These are phyloP conservation scores for Gasterosteus nipponicus DNA, from an alignment of 2,113 vertebrate species.

Conservation along the genomic window DNA sequence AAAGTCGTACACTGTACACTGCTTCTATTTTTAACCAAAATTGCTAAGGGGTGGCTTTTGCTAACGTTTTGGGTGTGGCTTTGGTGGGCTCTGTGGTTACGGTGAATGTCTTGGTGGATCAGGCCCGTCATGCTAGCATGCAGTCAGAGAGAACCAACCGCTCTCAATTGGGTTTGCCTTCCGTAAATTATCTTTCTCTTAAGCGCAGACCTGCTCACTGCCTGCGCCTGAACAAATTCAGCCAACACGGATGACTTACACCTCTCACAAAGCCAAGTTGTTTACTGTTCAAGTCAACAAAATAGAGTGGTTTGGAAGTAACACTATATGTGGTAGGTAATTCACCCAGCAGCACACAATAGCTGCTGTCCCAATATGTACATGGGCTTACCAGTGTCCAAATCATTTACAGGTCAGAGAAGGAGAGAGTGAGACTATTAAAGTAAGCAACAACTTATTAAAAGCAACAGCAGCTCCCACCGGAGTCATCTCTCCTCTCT, in stretches of 20 bases:
- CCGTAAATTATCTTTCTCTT: slow-evolving; percentile 3
- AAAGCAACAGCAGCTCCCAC: slow-evolving; percentile 62
- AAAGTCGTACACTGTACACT: neutral
- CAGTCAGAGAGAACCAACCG: neutral
- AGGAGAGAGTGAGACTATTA: slow-evolving; percentile 58
- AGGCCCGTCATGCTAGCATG: neutral
- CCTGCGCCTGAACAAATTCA: slow-evolving; percentile 1
- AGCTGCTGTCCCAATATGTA: slow-evolving; percentile 40
- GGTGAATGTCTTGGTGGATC: neutral
- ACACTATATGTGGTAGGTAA: slow-evolving; percentile 38
- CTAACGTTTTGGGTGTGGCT: neutral
- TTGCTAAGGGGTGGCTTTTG: neutral
- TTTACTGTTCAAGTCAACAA: slow-evolving; percentile 30
- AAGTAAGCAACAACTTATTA: slow-evolving; percentile 66
- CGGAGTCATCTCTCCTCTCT: slow-evolving; percentile 61
- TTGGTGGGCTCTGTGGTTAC: neutral
- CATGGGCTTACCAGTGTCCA: slow-evolving; percentile 28
- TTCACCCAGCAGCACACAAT: slow-evolving; percentile 35
- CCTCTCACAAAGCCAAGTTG: slow-evolving; percentile 17
- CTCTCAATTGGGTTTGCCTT: neutral
- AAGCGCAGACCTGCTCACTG: neutral
- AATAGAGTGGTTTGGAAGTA: slow-evolving; percentile 35
- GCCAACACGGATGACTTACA: neutral
- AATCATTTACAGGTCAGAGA: slow-evolving; percentile 68
- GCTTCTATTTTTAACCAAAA: neutral